A percentile compares a stretch with the other conserved stretches of the same genome.
phyloP scores from a whole-genome alignment of 2,888 invertebrate genomes.

The Oscheius sp. region DNA sequence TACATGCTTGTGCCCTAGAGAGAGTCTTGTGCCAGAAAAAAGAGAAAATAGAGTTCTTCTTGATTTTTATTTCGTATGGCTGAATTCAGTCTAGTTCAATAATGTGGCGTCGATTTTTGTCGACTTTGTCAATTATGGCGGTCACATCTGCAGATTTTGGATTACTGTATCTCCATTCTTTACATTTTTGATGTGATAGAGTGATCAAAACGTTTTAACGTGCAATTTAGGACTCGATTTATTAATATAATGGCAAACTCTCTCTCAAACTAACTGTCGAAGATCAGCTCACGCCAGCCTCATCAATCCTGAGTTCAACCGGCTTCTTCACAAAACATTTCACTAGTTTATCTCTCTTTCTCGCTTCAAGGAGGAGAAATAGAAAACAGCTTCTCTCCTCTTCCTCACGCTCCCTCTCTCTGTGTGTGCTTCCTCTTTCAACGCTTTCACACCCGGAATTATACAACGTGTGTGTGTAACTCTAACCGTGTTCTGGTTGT shows the following conservation, averaged over 20 bases:
- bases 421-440: constrained; percentile 26
- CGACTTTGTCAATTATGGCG: neutral
- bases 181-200: no score
- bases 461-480: neutral
- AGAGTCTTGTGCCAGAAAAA: no score
- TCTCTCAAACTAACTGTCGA: constrained; percentile 10
- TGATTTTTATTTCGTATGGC: no score
- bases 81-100: no score
- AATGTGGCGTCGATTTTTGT: no score
- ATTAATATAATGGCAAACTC: neutral
- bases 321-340: neutral
- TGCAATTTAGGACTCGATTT: neutral
- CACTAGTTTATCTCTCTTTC: no score
- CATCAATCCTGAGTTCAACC: neutral
- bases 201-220: no score
- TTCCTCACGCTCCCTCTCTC: constrained; percentile 8
- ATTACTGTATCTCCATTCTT: no score
- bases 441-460: constrained; percentile 4
- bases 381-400: no score
- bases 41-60: no score
- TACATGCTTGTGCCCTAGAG: constrained; percentile 12
- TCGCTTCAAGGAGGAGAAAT: no score
- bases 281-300: neutral
- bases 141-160: no score
- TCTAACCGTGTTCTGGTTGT: neutral